Base-by-base conservation (phyloP, 2,113 vertebrate genomes). In the Melanotaenia duboulayi region DNA sequence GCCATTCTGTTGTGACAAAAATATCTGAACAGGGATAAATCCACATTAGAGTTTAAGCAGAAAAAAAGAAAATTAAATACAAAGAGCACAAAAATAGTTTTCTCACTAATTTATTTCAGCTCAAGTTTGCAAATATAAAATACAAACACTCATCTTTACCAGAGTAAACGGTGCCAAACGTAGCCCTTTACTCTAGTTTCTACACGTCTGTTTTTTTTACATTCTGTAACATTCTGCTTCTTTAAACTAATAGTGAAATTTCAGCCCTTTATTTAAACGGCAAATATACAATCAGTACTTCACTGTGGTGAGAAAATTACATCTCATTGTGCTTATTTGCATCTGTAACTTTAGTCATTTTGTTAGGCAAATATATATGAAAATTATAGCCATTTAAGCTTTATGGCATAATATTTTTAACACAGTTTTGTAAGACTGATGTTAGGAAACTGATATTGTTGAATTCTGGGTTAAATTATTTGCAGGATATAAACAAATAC, bases 91-190 rank as follows among this genome's bases (percentile, higher is more conserved):
- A 8, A 48, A 48, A 5, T 17, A 3, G 11, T 42, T 44, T 20
- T 63, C 7, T 50, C 44, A n/a, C 17, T 60, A 25, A 66, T 85
- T 87, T 83, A 80, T 76, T 83, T 74, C 64, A 76, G 32, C 62
- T 83, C 64, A 67, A 44, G 60, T 71, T 80, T 80, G 42, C 70
- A 83, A 52, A 85, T 87, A 82, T 76, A 85, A 86, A 85, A 83
- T 55, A 75, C 74, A 81, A 65, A 72, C 42, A 71, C 80, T 81
- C 19, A 54, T 71, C 48, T 66, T 58, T 22, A 76, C 28, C 37
- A 5, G 44, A 46, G 17, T 42, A 16, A 3, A 16, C 13, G 5
- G 40, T 3, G 13, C 14, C 40, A 42, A 16, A 42, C 32, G 40
- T 42, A 42, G 40, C 40, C 14, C 13, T 4, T 3, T 42, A 42